phyloP scores from a whole-genome alignment of 1,140 invertebrate genomes.

The Drosophila ercepeae region DNA sequence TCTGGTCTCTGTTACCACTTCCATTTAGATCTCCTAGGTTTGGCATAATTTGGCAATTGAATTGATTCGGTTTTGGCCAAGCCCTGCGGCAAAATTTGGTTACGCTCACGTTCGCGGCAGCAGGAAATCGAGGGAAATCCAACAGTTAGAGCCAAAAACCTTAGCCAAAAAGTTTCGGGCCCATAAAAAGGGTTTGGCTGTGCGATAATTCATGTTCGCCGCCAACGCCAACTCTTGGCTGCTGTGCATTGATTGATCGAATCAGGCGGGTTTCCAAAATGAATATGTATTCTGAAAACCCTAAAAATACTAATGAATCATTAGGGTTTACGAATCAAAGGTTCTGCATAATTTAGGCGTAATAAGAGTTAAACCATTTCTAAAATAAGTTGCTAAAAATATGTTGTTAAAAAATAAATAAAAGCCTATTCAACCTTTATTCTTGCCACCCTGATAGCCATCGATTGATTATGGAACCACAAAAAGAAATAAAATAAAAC shows the following conservation, averaged over 20 bases:
- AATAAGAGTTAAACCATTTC: too few relatives aligned
- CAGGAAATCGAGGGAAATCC: constrained; percentile 58
- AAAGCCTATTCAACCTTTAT: background rate
- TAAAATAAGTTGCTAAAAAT: background rate
- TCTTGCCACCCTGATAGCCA: background rate
- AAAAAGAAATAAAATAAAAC: background rate
- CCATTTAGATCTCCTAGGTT: constrained; percentile 46
- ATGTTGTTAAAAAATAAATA: too few relatives aligned
- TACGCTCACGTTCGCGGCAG: constrained; percentile 76
- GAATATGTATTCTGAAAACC: background rate
- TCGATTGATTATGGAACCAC: constrained; percentile 11
- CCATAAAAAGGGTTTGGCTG: constrained; percentile 76
- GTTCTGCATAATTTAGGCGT: background rate
- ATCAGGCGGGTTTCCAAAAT: constrained; percentile 28
- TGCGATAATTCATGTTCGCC: constrained; percentile 80
- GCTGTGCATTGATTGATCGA: constrained; percentile 70
- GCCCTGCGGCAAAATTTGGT: constrained; percentile 77
- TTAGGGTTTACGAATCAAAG: background rate
- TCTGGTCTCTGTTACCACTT: constrained; percentile 7
- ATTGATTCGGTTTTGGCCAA: constrained; percentile 73
- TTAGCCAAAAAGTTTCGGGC: constrained; percentile 59
- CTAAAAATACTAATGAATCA: background rate
- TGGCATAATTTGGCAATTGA: constrained; percentile 81
- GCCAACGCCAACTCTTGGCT: constrained; percentile 66
- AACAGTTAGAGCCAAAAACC: constrained; percentile 16